Conservation (phyloP, 2,888 invertebrate genomes). For the Hesperia comma region DNA sequence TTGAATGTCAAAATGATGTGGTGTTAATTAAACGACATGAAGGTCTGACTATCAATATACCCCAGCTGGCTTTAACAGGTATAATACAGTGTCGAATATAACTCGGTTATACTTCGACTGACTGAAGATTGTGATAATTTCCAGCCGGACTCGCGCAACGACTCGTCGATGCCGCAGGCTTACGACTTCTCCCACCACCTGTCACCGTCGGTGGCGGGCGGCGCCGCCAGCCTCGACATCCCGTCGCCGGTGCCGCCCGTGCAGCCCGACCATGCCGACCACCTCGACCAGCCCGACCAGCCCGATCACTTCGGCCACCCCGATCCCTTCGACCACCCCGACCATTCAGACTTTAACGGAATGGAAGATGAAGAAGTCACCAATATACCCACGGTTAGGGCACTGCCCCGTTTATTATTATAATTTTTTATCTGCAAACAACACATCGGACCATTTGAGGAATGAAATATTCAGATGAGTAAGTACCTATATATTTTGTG, state of each 20-base stretch:
- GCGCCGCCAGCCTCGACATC: constrained; percentile 70
- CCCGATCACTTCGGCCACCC: constrained; percentile 46
- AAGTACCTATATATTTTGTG: constrained; percentile 2
- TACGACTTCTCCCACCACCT: constrained; percentile 80
- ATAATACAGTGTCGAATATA: no score
- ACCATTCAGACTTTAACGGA: constrained; percentile 50
- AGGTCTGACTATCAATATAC: no score
- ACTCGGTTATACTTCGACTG: neutral
- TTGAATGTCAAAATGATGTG: no score
- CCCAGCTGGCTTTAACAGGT: no score
- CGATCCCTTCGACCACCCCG: constrained; percentile 55
- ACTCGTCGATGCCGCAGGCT: constrained; percentile 83
- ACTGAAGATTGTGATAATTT: constrained; percentile 36
- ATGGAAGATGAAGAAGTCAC: constrained; percentile 56
- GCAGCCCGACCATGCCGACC: constrained; percentile 45
- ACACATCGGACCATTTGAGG: no score
- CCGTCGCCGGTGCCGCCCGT: constrained; percentile 77
- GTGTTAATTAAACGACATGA: no score
- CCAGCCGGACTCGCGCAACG: constrained; percentile 84
- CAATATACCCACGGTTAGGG: constrained; percentile 53
- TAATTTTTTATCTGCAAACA: no score
- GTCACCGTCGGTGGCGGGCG: constrained; percentile 72
- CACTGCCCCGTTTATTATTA: no score
- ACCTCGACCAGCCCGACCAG: constrained; percentile 50
- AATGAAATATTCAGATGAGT: neutral